Percentiles rank a stretch among this genome's conserved stretches.
These are phyloP conservation scores for Epizoanthus illoricatus DNA, from an alignment of 92 coral and sea anemone species.

Conservation along the genomic window DNA sequence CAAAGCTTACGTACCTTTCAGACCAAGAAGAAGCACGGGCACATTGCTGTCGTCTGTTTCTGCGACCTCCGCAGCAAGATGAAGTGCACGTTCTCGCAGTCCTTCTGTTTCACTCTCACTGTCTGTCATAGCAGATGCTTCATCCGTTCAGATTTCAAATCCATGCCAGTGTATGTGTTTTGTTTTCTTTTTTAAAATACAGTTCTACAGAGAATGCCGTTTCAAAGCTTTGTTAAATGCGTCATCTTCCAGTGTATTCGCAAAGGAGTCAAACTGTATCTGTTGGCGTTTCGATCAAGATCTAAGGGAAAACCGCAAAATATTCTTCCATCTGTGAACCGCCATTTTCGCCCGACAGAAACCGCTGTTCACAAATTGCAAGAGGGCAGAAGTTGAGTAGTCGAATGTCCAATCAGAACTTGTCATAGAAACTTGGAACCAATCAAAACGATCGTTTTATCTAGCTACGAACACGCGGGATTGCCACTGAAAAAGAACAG, in stretches of 20 bases:
- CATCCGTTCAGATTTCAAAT: not conserved
- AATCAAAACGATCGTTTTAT: slow-evolving; percentile 47
- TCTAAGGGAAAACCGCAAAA: not conserved
- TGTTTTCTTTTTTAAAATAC: not conserved
- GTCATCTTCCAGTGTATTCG: not conserved
- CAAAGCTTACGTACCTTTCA: slow-evolving; percentile 64
- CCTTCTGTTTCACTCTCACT: slow-evolving; percentile 62
- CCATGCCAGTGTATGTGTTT: not conserved
- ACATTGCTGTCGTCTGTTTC: slow-evolving; percentile 94
- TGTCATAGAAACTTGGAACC: slow-evolving; percentile 24
- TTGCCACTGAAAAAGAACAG: slow-evolving; percentile 14
- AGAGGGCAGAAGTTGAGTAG: too few species aligned
- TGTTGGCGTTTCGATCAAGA: not conserved
- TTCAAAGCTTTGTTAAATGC: not conserved
- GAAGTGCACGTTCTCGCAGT: slow-evolving; percentile 74
- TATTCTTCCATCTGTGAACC: not conserved
- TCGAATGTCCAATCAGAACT: not conserved
- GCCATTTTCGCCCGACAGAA: slow-evolving; percentile 45
- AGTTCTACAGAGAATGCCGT: not conserved
- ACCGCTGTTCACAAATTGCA: slow-evolving; percentile 19
- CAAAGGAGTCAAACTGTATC: not conserved
- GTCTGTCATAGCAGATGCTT: slow-evolving; percentile 46
- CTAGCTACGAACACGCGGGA: not conserved
- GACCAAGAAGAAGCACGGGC: slow-evolving; percentile 71
- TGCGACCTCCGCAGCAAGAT: slow-evolving; percentile 97